phyloP scores from a whole-genome alignment of 2,797 vertebrate genomes.

The Peromyscus eremicus region DNA sequence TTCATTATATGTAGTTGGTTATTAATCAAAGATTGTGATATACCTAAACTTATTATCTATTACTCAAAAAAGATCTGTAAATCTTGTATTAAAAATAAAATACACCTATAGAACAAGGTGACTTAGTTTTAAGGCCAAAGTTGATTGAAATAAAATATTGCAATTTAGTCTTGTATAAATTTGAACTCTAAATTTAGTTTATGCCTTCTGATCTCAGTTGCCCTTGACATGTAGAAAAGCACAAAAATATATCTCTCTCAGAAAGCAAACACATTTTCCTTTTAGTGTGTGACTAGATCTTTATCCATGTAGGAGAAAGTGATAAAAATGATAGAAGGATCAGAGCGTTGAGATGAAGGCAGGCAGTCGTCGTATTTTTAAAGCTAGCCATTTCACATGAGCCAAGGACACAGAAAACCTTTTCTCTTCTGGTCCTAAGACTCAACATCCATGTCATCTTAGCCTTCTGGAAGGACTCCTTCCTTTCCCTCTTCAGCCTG shows the following conservation, averaged over 20 bases:
- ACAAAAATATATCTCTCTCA: conserved; percentile 58
- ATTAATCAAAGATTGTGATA: conserved; percentile 53
- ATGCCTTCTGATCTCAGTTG: conserved; percentile 68
- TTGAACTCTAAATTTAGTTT: conserved; percentile 72
- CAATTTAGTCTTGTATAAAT: conserved; percentile 62
- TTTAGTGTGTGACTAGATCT: conserved; percentile 61
- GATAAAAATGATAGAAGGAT: conserved; percentile 71
- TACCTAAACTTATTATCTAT: conserved; percentile 3
- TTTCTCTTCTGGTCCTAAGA: conserved; percentile 14
- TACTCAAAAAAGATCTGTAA: not conserved
- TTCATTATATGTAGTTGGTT: conserved; percentile 41
- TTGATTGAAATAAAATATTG: conserved; percentile 62
- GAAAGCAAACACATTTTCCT: conserved; percentile 70
- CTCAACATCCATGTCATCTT: not conserved
- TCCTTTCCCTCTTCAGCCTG: not conserved
- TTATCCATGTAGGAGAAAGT: conserved; percentile 64
- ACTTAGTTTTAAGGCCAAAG: conserved; percentile 48
- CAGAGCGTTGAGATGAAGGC: conserved; percentile 41
- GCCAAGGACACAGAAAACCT: conserved; percentile 31
- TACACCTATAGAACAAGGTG: conserved; percentile 40
- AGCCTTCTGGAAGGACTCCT: not conserved
- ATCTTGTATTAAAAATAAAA: conserved; percentile 62
- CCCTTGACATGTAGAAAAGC: conserved; percentile 69
- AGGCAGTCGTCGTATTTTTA: conserved; percentile 58
- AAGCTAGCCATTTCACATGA: conserved; percentile 32